A percentile compares a stretch with the other conserved stretches of the same genome.
Evolutionary conservation across 2,113 vertebrate genomes (phyloP).

Genomic region (Lasiurus cinereus): DNA sequence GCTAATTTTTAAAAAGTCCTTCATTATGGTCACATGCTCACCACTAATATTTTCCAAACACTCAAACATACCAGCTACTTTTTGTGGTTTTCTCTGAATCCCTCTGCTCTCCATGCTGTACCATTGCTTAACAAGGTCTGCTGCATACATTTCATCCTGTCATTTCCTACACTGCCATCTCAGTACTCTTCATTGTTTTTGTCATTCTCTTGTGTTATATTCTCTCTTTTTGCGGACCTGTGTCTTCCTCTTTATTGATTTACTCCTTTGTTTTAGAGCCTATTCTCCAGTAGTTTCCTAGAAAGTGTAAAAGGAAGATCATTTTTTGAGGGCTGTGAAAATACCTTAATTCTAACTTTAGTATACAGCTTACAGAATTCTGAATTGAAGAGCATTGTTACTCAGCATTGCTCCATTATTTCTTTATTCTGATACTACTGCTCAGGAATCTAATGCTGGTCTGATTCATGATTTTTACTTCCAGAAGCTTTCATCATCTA

Average conservation of each 20-base stretch:
- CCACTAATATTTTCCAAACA: neutral
- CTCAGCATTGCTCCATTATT: neutral
- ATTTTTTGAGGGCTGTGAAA: neutral
- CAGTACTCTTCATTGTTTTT: neutral
- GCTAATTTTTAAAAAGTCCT: too few relatives aligned
- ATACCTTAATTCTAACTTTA: neutral
- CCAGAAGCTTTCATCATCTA: neutral
- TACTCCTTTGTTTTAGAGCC: neutral
- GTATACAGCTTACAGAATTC: neutral
- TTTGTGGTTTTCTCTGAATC: neutral
- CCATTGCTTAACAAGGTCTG: neutral
- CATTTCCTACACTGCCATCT: neutral
- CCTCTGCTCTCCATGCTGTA: neutral
- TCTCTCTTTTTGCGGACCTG: neutral
- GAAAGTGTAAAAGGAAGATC: neutral
- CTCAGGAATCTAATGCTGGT: neutral
- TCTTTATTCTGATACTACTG: neutral
- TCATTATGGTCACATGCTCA: neutral
- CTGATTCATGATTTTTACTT: neutral
- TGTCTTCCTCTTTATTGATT: neutral
- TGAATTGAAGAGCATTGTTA: neutral
- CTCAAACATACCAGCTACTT: neutral
- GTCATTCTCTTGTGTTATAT: neutral
- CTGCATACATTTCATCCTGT: neutral
- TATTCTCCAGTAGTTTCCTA: neutral